Conservation (phyloP, 2,888 invertebrate genomes). For the Drosophila peninsularis region DNA sequence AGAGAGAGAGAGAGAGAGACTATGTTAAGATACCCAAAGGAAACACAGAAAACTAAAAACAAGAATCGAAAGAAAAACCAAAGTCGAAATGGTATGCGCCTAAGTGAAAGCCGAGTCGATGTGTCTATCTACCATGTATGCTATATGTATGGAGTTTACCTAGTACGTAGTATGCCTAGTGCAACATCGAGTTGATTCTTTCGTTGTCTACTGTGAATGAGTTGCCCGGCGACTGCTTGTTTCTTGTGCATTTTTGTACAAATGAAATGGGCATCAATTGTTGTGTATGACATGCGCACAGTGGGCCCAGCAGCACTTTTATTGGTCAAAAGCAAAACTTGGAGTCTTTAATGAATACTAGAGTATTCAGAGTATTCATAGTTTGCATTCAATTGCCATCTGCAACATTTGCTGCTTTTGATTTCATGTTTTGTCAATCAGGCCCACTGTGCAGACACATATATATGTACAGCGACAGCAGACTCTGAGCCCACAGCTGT, state of each 20-base stretch:
- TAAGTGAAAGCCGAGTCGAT: slow-evolving; percentile 27
- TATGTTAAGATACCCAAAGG: slow-evolving; percentile 22
- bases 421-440: neutral
- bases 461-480: neutral
- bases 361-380: neutral
- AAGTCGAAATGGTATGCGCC: slow-evolving; percentile 39
- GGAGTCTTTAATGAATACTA: neutral
- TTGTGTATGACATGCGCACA: slow-evolving; percentile 1
- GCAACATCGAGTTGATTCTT: neutral
- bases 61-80: slow-evolving; percentile 15
- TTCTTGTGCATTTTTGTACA: neutral
- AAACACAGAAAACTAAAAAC: slow-evolving; percentile 10
- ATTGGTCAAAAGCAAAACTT: neutral
- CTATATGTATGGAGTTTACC: neutral
- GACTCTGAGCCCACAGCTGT: neutral
- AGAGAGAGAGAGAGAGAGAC: neutral
- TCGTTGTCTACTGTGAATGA: slow-evolving; percentile 7
- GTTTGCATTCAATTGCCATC: neutral
- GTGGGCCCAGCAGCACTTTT: neutral
- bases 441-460: neutral
- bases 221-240: neutral
- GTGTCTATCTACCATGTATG: slow-evolving; percentile 10
- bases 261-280: neutral
- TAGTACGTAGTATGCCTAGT: slow-evolving; percentile 6
- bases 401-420: neutral